Conservation (phyloP, 2,797 vertebrate species). For the Melanotaenia boesemani region DNA sequence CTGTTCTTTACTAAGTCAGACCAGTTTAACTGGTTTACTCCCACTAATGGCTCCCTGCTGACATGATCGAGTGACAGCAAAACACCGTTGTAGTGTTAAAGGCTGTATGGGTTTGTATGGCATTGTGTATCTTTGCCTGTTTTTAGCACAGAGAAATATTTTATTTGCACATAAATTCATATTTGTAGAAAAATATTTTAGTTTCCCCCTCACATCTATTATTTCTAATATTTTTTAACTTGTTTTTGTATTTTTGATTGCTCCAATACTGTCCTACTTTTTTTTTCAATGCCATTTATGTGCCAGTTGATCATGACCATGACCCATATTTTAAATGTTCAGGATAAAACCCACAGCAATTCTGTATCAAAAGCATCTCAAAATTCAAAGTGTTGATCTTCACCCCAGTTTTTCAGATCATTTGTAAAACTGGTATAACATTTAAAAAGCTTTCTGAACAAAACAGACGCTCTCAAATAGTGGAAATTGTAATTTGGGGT, state of each 20-base stretch:
- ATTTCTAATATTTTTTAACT: neutral
- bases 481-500: slow-evolving; percentile 44
- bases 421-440: slow-evolving; percentile 24
- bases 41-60: slow-evolving; percentile 4
- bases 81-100: slow-evolving; percentile 27
- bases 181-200: slow-evolving; percentile 26
- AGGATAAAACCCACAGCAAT: slow-evolving; percentile 19
- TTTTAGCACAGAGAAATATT: neutral
- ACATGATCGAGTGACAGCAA: slow-evolving; percentile 5
- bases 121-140: slow-evolving; percentile 10
- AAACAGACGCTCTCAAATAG: slow-evolving; percentile 34
- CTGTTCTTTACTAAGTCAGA: slow-evolving; percentile 35
- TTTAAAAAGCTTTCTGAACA: slow-evolving; percentile 25
- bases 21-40: slow-evolving; percentile 2
- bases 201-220: neutral
- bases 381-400: slow-evolving; percentile 43
- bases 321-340: slow-evolving; percentile 12
- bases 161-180: slow-evolving; percentile 7
- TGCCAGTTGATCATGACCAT: slow-evolving; percentile 5
- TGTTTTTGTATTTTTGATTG: neutral
- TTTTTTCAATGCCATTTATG: slow-evolving; percentile 15
- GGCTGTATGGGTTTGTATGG: slow-evolving; percentile 31
- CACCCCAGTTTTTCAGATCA: slow-evolving; percentile 13
- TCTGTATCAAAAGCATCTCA: slow-evolving; percentile 44
- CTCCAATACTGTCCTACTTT: neutral